Evolutionary conservation across 2,888 invertebrate genomes (phyloP).

Genomic region (Agrochola lota): DNA sequence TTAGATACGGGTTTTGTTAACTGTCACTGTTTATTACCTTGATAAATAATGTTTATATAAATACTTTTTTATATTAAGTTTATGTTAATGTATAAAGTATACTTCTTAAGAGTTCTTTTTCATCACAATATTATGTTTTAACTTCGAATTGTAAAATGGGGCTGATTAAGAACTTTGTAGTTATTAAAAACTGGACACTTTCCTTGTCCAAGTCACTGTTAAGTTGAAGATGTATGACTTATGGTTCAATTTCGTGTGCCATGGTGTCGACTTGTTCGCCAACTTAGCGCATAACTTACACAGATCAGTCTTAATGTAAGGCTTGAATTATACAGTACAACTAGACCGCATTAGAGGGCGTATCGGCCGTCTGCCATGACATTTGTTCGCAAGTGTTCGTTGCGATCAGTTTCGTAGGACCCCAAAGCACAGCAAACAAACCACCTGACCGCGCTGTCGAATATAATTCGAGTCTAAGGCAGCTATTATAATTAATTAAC

Average conservation of each 20-base stretch:
- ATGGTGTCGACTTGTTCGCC: not conserved
- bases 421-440: too few relatives aligned
- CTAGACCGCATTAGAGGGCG: too few relatives aligned
- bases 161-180: not conserved
- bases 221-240: not conserved
- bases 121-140: conserved; percentile 12
- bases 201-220: not conserved
- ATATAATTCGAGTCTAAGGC: not conserved
- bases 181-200: not conserved
- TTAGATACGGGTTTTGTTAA: not conserved
- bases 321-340: not conserved
- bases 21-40: conserved; percentile 32
- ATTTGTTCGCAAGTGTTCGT: too few relatives aligned
- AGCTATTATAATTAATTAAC: conserved; percentile 3
- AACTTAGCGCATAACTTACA: not conserved
- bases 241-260: not conserved
- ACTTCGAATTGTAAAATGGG: conserved; percentile 31
- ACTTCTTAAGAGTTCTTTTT: conserved; percentile 4
- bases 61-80: conserved; percentile 42
- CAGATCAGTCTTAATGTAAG: not conserved
- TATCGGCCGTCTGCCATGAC: too few relatives aligned
- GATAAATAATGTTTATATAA: conserved; percentile 35
- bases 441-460: not conserved
- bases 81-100: conserved; percentile 37
- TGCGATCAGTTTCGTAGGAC: not conserved